phyloP scores from a whole-genome alignment of 64 coral and sea anemone species.

The Anthopleura sola region DNA sequence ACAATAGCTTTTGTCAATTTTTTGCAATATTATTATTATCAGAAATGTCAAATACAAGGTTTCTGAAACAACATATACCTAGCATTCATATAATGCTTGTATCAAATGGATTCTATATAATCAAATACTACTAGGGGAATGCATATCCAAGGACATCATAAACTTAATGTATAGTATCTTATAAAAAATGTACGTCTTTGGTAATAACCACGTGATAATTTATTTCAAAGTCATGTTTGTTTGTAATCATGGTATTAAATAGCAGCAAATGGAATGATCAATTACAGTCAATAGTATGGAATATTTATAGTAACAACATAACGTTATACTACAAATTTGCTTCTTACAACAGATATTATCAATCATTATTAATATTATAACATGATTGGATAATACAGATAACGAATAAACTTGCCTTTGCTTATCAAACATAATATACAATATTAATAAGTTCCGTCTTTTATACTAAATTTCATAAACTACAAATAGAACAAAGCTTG shows the following conservation, averaged over 20 bases:
- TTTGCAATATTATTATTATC: not conserved
- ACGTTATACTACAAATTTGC: not conserved
- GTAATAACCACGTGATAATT: not conserved
- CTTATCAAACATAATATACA: too few species aligned
- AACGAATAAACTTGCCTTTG: too few species aligned
- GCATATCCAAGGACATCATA: not conserved
- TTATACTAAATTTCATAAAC: too few species aligned
- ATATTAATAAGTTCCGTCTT: too few species aligned
- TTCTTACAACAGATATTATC: not conserved
- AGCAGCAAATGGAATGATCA: not conserved
- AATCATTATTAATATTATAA: too few species aligned
- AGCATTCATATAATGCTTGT: not conserved
- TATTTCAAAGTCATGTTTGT: conserved; percentile 3
- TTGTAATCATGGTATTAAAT: not conserved
- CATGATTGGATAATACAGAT: too few species aligned
- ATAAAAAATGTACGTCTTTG: not conserved
- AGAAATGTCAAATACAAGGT: not conserved
- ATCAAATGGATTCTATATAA: not conserved
- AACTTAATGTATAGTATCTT: not conserved
- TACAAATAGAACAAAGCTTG: too few species aligned
- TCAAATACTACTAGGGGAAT: not conserved
- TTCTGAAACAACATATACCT: not conserved
- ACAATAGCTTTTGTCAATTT: not conserved
- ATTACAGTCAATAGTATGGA: not conserved
- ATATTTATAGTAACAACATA: not conserved